phyloP scores from a whole-genome alignment of 2,888 invertebrate species.

The Mesorhabditis belari region DNA sequence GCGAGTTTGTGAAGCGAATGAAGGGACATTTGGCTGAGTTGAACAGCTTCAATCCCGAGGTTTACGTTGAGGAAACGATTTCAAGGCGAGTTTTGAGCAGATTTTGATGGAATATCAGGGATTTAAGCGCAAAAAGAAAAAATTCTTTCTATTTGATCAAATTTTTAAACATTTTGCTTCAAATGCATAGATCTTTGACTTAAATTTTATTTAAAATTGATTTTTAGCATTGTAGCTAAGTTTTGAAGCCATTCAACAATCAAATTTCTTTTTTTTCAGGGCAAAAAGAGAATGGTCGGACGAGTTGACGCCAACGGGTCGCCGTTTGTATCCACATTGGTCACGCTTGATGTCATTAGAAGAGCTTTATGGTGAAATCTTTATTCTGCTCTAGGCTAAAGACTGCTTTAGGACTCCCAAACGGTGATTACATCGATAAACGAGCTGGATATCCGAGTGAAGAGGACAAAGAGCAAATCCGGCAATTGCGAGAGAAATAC shows the following conservation, averaged over 20 bases:
- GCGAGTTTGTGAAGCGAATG: slow-evolving; percentile 43
- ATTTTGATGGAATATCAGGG: neutral
- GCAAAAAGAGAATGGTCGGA: slow-evolving; percentile 43
- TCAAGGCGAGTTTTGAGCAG: slow-evolving; percentile 18
- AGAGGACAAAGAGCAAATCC: slow-evolving; percentile 41
- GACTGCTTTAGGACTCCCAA: slow-evolving; percentile 34
- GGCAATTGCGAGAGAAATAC: slow-evolving; percentile 37
- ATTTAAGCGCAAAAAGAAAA: neutral
- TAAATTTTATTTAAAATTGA: neutral
- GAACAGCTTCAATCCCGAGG: slow-evolving; percentile 41
- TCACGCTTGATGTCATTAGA: slow-evolving; percentile 45
- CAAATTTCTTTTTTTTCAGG: slow-evolving; percentile 6
- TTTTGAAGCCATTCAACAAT: neutral
- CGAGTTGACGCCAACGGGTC: slow-evolving; percentile 43
- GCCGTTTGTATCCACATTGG: slow-evolving; percentile 49
- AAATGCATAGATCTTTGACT: neutral
- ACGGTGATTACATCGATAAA: slow-evolving; percentile 46
- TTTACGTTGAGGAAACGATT: slow-evolving; percentile 45
- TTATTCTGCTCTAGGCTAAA: slow-evolving; percentile 7
- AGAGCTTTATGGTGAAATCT: slow-evolving; percentile 26
- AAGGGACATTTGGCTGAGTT: slow-evolving; percentile 39
- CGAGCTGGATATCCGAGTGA: slow-evolving; percentile 39
- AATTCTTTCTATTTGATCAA: neutral
- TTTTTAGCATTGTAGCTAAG: neutral
- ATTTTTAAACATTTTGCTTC: slow-evolving; percentile 1